Conservation (phyloP, 2,113 vertebrate species). For the Carlito syrichta region DNA sequence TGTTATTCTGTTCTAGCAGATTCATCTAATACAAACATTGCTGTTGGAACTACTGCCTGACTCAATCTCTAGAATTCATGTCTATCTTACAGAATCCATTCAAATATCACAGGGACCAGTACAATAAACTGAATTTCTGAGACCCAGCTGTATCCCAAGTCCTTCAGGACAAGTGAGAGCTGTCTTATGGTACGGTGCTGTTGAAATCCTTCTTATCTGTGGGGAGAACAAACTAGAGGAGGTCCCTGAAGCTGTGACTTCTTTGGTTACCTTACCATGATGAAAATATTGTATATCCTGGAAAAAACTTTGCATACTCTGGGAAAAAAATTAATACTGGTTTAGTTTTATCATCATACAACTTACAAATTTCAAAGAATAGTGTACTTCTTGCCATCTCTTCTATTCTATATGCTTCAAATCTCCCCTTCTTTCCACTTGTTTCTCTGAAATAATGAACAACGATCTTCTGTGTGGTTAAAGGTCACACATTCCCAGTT, state of each 20-base stretch:
- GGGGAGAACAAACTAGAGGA: too few species aligned
- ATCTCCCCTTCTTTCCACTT: too few species aligned
- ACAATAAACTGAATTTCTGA: too few species aligned
- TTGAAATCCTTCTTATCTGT: too few species aligned
- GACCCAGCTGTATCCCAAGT: too few species aligned
- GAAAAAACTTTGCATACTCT: background rate
- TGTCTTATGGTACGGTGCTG: accelerated
- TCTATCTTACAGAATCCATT: background rate
- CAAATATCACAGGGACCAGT: background rate
- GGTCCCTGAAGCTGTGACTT: too few species aligned
- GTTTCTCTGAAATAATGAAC: too few species aligned
- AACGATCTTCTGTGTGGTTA: background rate
- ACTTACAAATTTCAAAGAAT: background rate
- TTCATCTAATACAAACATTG: background rate
- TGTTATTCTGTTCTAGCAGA: background rate
- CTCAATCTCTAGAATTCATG: background rate
- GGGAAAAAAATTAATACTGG: background rate
- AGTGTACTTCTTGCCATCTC: too few species aligned
- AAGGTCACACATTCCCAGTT: background rate
- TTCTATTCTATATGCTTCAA: too few species aligned
- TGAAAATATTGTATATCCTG: too few species aligned
- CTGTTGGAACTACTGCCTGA: accelerated
- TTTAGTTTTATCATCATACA: background rate
- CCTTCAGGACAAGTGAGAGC: too few species aligned
- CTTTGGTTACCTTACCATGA: background rate